A percentile compares a stretch with the other conserved stretches of the same genome.
phyloP scores from a whole-genome alignment of 2,113 vertebrate genomes.

The Oreotrochilus melanogaster region DNA sequence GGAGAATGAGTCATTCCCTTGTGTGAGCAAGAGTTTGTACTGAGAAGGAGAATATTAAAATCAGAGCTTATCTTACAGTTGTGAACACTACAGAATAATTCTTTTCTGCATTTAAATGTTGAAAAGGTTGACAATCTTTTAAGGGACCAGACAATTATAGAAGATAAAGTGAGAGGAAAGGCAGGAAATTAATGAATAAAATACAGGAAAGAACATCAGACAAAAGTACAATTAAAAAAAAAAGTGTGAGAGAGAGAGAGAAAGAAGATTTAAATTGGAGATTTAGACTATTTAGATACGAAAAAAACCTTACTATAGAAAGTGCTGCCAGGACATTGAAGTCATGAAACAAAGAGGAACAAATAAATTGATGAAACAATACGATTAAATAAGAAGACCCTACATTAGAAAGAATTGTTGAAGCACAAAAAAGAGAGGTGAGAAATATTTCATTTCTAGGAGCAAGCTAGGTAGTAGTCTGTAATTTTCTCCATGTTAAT shows the following conservation, averaged over 20 bases:
- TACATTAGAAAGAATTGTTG: not conserved
- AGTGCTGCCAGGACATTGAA: not conserved
- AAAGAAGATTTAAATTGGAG: not conserved
- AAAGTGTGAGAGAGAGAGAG: not conserved
- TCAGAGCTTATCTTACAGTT: constrained; percentile 11
- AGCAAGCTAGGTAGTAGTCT: not conserved
- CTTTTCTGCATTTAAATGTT: not conserved
- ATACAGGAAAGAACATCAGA: not conserved
- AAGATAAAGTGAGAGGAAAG: constrained; percentile 11
- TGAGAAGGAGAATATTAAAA: constrained; percentile 28
- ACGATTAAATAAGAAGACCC: not conserved
- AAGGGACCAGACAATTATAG: not conserved
- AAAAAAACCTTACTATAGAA: not conserved
- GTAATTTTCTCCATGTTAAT: not conserved
- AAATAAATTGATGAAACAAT: not conserved
- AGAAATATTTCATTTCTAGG: not conserved
- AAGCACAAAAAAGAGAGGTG: not conserved
- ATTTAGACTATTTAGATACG: not conserved
- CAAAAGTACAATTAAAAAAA: not conserved
- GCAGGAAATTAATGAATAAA: not conserved
- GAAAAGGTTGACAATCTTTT: not conserved
- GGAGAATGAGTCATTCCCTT: constrained; percentile 13
- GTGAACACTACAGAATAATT: not conserved
- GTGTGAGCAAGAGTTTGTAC: constrained; percentile 3
- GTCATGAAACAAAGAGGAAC: not conserved